Evolutionary conservation across 2,113 vertebrate genomes (phyloP).

Genomic region (Peromyscus californicus): DNA sequence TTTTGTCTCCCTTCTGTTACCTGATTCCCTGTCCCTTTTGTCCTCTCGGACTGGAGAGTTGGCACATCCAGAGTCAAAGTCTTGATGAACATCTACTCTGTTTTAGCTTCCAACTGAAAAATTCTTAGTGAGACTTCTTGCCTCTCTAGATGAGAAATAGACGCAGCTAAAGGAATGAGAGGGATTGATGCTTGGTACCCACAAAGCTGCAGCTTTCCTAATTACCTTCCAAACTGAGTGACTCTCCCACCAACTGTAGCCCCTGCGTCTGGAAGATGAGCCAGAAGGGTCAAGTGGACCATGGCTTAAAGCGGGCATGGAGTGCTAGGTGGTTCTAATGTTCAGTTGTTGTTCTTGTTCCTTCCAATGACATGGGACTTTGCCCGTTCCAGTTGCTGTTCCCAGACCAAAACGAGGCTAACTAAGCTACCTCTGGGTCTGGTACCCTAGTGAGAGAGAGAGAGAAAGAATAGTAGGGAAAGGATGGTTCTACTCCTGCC

Average conservation of each 20-base stretch:
- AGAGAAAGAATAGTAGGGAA: background rate
- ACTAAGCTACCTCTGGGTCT: background rate
- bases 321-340: background rate
- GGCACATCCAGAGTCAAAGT: background rate
- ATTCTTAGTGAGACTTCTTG: background rate
- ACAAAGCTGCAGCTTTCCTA: background rate
- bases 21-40: background rate
- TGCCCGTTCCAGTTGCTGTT: background rate
- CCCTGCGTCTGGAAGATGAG: background rate
- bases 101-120: background rate
- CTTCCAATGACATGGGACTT: background rate
- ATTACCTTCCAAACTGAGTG: background rate
- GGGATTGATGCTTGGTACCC: no score
- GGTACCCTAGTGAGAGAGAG: background rate
- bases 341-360: background rate
- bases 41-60: background rate
- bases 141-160: background rate
- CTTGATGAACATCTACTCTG: background rate
- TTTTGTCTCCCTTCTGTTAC: background rate
- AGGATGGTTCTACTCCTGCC: background rate
- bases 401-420: background rate
- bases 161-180: background rate
- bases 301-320: background rate
- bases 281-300: background rate
- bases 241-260: no score